phyloP scores from a whole-genome alignment of 2,888 invertebrate genomes.

The Dysmachus trigonus region DNA sequence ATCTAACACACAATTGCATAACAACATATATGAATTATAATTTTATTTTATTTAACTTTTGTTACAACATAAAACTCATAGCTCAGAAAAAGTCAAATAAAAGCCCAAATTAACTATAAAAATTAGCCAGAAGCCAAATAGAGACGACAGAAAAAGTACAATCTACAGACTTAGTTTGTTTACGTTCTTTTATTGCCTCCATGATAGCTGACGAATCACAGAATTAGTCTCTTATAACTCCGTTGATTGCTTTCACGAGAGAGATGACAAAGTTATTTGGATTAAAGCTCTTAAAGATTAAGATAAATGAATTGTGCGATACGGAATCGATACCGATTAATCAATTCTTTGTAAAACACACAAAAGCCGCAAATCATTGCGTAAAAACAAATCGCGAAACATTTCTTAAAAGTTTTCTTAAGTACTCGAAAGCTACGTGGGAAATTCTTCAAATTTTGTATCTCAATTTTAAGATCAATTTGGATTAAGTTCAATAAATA shows the following conservation, averaged over 20 bases:
- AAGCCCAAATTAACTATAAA: background rate
- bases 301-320: background rate
- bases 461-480: background rate
- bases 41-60: too few relatives aligned
- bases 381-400: background rate
- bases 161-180: background rate
- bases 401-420: background rate
- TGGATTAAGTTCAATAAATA: background rate
- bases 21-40: too few relatives aligned
- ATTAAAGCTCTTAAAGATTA: background rate
- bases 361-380: background rate
- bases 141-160: background rate
- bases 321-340: background rate
- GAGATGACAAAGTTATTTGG: background rate
- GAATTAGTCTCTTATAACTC: background rate
- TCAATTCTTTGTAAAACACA: background rate
- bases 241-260: background rate
- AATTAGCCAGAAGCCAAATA: background rate
- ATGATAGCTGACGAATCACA: background rate
- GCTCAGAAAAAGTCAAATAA: background rate
- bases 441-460: background rate
- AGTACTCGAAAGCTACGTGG: background rate
- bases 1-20: too few relatives aligned
- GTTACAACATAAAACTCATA: background rate
- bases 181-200: background rate